Evolutionary conservation across 2,888 invertebrate genomes (phyloP), one percentile per base, ranked within the genome.

Genomic region (Chymomyza amoena): DNA sequence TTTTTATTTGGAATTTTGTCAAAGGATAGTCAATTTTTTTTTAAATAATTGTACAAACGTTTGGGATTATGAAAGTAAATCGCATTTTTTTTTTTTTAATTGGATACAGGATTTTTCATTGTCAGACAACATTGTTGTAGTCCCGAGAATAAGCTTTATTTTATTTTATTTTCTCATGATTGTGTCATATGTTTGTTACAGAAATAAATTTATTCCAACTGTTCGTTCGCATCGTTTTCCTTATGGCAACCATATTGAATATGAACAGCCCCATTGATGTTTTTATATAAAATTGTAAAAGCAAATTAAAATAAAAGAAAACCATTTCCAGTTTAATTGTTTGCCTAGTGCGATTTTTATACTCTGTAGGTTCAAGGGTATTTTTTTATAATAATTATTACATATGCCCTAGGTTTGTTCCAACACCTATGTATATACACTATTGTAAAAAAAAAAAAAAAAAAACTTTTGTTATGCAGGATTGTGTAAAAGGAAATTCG

Each of bases 301-400:
- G 67, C 64, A 65, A 73, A 73, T 70, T 73, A 73, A 70, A 70
- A 63, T 70, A 28, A 25, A 59, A 59, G 9, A 20, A 59, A 20
- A 59, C 5, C 60, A 39, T 59, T 25, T 59, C n/a, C 10, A 25
- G 25, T 25, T 25, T 59, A 9, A 10, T 10, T n/a, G n/a, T 59
- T 18, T 36, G 9, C 9, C 28, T 59, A 0, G 20, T 59, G 18
- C 25, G 15, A 6, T 32, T 61, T 61, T 36, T 45, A 32, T 32
- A 9, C 32, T 7, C 32, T 32, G 32, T 32, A 7, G 9, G 32
- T 1, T 6, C 9, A 32, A 32, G 32, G 32, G 7, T 32, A 32
- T 32, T 5, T 36, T 61, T 15, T 61, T 61, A 28, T 60, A 13
- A 16, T 18, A 13, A 13, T 61, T 15, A n/a, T 61, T n/a, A 6